Conservation (phyloP, 2,888 invertebrate species). For the Eupeodes latifasciatus region DNA sequence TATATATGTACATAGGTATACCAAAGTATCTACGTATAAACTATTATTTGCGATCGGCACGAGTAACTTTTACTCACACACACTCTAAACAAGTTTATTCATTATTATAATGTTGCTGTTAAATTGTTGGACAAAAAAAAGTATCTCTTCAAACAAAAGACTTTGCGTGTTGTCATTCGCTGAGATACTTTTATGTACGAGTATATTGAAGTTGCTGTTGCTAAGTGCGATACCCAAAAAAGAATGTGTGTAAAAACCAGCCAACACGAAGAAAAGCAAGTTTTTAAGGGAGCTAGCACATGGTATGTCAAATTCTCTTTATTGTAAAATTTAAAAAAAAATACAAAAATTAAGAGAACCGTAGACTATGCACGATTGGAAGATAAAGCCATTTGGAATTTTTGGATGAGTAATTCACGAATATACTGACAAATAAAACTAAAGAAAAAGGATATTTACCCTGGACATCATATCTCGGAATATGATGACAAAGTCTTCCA, state of each 20-base stretch:
- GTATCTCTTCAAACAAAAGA: constrained; percentile 17
- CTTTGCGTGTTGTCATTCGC: constrained; percentile 13
- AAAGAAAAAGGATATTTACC: constrained; percentile 84
- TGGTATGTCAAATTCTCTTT: constrained; percentile 36
- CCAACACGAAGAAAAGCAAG: constrained; percentile 31
- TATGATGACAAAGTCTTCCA: constrained; percentile 90
- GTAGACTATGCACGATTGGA: background rate
- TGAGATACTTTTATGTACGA: constrained; percentile 6
- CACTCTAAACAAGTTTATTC: constrained; percentile 10
- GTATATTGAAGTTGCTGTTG: constrained; percentile 50
- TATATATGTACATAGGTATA: background rate
- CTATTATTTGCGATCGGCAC: constrained; percentile 13
- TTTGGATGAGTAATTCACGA: constrained; percentile 18
- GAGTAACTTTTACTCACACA: constrained; percentile 15
- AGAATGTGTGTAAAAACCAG: constrained; percentile 37
- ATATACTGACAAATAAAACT: background rate
- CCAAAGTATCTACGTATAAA: background rate
- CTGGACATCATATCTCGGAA: constrained; percentile 89
- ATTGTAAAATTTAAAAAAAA: background rate
- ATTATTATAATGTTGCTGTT: background rate
- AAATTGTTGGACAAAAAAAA: constrained; percentile 4
- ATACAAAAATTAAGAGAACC: constrained; percentile 21
- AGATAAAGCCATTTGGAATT: constrained; percentile 7
- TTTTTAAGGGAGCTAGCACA: constrained; percentile 54
- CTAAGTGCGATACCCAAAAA: constrained; percentile 54